phyloP scores from a whole-genome alignment of 2,113 vertebrate species.

The Percina caprodes region DNA sequence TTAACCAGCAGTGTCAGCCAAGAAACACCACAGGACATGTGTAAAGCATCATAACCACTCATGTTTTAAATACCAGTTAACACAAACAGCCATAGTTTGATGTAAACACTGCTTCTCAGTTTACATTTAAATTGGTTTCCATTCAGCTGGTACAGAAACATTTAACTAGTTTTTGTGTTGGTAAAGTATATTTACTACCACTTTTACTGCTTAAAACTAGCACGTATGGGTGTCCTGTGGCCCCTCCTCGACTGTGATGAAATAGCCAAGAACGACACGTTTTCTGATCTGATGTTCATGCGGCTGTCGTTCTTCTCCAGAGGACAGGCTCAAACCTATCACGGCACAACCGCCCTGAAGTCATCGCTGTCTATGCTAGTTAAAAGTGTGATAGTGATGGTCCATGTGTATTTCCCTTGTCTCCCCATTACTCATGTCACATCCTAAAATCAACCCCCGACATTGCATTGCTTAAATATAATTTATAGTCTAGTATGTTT shows the following conservation, averaged over 20 bases:
- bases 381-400: neutral
- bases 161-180: neutral
- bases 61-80: constrained; percentile 13
- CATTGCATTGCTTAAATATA: neutral
- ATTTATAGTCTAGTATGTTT: neutral
- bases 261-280: neutral
- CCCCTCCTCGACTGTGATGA: neutral
- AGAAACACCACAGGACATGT: constrained; percentile 37
- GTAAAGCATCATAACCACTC: constrained; percentile 31
- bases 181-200: neutral
- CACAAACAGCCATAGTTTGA: neutral
- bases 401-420: neutral
- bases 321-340: neutral
- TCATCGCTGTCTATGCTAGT: neutral
- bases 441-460: too few relatives aligned
- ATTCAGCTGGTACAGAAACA: neutral
- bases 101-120: constrained; percentile 5
- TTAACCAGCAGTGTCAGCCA: constrained; percentile 44
- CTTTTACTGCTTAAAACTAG: neutral
- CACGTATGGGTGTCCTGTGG: neutral
- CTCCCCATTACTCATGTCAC: neutral
- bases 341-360: neutral
- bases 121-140: neutral
- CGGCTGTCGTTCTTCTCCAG: neutral
- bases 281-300: neutral